Percentiles rank a stretch among this genome's conserved stretches.
These are phyloP conservation scores for Arenaria interpres DNA, from an alignment of 2,113 vertebrate species.

Conservation along the genomic window DNA sequence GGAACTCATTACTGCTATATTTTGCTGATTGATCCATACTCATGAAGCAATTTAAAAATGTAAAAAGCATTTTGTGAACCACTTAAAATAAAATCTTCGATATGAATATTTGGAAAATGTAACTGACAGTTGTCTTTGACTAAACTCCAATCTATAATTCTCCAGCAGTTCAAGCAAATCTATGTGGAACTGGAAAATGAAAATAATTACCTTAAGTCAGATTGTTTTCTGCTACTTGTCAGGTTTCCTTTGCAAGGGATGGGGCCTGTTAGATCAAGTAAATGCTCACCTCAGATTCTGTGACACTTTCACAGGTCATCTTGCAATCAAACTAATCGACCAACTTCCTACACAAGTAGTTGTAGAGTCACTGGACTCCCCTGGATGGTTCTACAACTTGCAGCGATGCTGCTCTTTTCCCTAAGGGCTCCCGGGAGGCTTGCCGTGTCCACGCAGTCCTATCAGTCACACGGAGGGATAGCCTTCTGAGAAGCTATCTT, in stretches of 20 bases:
- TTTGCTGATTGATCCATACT: slow-evolving; percentile 68
- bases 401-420: background rate
- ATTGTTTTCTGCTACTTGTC: background rate
- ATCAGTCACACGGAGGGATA: fast-evolving
- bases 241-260: background rate
- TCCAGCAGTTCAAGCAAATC: background rate
- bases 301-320: background rate
- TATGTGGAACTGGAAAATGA: background rate
- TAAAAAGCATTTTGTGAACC: slow-evolving; percentile 35
- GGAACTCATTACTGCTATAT: slow-evolving; percentile 72
- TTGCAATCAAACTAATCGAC: background rate
- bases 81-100: slow-evolving; percentile 42
- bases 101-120: slow-evolving; percentile 16
- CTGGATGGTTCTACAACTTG: background rate
- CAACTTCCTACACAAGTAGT: background rate
- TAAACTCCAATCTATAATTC: background rate
- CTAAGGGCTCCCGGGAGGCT: background rate
- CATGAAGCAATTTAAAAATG: slow-evolving; percentile 60
- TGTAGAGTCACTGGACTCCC: background rate
- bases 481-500: background rate
- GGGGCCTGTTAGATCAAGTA: background rate
- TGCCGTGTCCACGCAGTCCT: background rate
- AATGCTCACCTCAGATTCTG: background rate
- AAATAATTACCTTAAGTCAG: background rate
- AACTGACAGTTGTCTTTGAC: slow-evolving; percentile 10